Base-by-base conservation (phyloP, 2,113 vertebrate species). In the Hepsetus odoe region DNA sequence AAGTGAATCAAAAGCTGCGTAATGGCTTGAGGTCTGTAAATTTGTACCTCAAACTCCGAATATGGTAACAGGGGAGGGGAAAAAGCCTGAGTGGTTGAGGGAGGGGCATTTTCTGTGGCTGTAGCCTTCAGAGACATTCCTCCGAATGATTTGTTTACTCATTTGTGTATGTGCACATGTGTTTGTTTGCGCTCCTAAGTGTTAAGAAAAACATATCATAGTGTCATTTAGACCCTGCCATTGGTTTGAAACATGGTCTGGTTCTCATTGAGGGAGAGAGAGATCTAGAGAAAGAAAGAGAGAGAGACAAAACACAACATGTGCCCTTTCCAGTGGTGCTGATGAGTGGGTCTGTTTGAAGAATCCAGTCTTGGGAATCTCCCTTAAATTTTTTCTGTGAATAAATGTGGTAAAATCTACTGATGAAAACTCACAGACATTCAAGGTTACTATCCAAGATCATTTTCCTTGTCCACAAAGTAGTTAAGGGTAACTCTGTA, bases 111-210 rank as follows among this genome's bases (percentile, higher is more conserved):
- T 80, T 58, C 30, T 42, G 59, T 35, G 35, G 24, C 28, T 74
- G 12, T 28, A 75, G 66, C 42, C 73, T 66, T 78, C 8, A 55
- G 72, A 35, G 20, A 40, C 16, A 20, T 75, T 74, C 74, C 44
- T 12, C 55, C 70, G 9, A 38, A 56, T 79, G 62, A 80, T 74
- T 83, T 76, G 74, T 84, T 59, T 87, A 32, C 67, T 35, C 24
- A 12, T 79, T 35, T 72, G 40, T 67, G 28, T 78, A 53, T 68
- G 53, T 80, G 67, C 77, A 55, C 67, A 80, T 83, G 74, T 84
- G 83, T 73, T 59, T 80, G 66, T 79, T 84, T 84, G 75, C 28
- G 22, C 44, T 65, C 67, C 72, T 81, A 40, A 78, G 79, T 74
- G 74, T 77, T 72, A 82, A 80, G 24, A 61, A 65, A 80, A 70